Base-by-base conservation (phyloP, 1,140 invertebrate species). In the Bombus turneri region DNA sequence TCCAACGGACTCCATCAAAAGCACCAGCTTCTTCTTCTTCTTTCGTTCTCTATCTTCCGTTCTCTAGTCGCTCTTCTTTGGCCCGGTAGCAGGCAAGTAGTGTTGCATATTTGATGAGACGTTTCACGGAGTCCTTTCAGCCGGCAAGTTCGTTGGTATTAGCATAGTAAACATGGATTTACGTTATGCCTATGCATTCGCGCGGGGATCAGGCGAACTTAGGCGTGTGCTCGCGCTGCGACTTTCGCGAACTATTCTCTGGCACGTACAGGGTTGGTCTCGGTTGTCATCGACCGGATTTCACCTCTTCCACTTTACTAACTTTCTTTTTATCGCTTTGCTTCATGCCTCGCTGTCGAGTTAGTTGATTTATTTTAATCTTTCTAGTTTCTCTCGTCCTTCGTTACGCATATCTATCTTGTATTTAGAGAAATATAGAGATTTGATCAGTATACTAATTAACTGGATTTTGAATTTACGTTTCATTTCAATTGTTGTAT, bases 151-250 rank as follows among this genome's bases (percentile, higher is more conserved):
- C 93, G 91, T 89, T 90, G 87, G 91, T 93, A 93, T 94, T 94
- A 94, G 92, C 93, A 93, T 93, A 91, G 93, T 91, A 94, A 93
- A 94, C 93, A 93, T 93, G 90, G 92, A 93, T 94, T 93, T 94
- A 93, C 92, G 90, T 93, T 93, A 93, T 92, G 91, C 81, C 86
- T 89, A 89, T 89, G 88, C 71, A 82, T 72, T 77, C 66, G 78
- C 71, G 69, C 25, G 28, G 71, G 69, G 78, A 85, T 81, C 84
- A 74, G 39, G 71, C 53, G 39, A 80, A 80, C 76, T 80, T 80
- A 53, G 68, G 78, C 68, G 77, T 25, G 57, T 39, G 43, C 41
- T 53, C 25, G 41, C 68, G 47, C 68, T 3, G n/a, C 76, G 68
- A 34, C 64, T 28, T 66, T 53, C 64, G n/a, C 53, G 47, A 80